Evolutionary conservation across 2,797 vertebrate genomes (phyloP), one percentile per base, ranked within the genome.

Genomic region (Vireo griseus): DNA sequence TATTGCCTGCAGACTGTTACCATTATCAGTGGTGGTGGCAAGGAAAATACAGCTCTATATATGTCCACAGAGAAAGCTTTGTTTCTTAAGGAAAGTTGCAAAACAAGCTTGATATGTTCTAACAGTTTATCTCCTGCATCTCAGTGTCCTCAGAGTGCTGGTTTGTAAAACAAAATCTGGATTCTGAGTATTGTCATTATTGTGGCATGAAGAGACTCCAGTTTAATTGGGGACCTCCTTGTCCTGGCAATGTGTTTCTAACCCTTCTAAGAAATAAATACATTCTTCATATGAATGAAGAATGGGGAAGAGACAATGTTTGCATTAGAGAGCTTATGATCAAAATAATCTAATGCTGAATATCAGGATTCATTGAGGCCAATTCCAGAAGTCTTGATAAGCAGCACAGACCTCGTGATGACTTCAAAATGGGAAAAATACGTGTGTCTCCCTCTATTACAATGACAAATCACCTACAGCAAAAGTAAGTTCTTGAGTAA

Each of bases 1-100:
- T 91, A 65, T 95, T 96, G 92, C 94, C 71, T 91, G 75, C 88
- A 97, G 84, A 91, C 80, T 73, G 68, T 93, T 94, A 40, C 71
- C 52, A 51, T 94, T 92, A 83, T 93, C 48, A 74, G 6, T 86
- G 76, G 73, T 71, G 54, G 67, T 92, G 95, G 86, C 50, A 63
- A 47, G 40, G 77, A 92, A 88, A 94, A 73, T 78, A 52, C 50
- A 77, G 25, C 59, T 61, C 83, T 3, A 0, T 71, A 7, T 79
- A 72, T 76, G 92, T 92, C 67, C 45, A 54, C 59, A 59, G 39
- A 59, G 72, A 90, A 87, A 39, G 25, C 54, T 83, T 65, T 63
- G 50, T 55, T 68, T 95, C 69, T 42, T 59, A 62, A 63, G 25
- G 88, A 63, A 85, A 87, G 87, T 51, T 92, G 58, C 35, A 67